Evolutionary conservation across 2,888 invertebrate species (phyloP).

Genomic region (Meteorus cinctellus): DNA sequence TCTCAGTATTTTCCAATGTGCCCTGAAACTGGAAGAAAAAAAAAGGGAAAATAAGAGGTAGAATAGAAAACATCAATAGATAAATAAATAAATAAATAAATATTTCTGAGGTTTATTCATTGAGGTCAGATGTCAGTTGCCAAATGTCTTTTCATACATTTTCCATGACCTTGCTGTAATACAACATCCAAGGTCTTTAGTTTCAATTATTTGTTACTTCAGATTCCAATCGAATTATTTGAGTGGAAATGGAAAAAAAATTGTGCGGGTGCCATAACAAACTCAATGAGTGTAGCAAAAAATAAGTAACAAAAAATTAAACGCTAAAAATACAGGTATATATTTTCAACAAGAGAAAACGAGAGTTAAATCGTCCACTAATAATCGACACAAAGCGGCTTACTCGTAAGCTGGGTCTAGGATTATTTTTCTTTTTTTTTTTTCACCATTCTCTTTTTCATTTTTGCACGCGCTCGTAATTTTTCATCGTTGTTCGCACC

Average conservation of each 20-base stretch:
- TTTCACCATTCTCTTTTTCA: not conserved
- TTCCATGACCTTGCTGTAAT: slow-evolving; percentile 3
- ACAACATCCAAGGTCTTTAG: slow-evolving; percentile 32
- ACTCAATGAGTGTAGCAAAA: not conserved
- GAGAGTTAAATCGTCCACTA: slow-evolving; percentile 21
- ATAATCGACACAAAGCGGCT: slow-evolving; percentile 29
- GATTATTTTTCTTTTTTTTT: slow-evolving; percentile 14
- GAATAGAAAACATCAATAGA: not conserved
- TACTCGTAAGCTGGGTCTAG: not conserved
- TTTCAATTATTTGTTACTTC: not conserved
- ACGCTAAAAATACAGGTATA: not conserved
- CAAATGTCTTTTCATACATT: not conserved
- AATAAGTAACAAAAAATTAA: not conserved
- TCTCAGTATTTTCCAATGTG: not conserved
- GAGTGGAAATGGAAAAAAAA: slow-evolving; percentile 8
- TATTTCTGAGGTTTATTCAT: not conserved
- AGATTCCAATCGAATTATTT: not conserved
- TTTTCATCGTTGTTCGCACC: slow-evolving; percentile 20
- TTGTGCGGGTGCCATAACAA: not conserved
- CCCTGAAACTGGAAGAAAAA: not conserved
- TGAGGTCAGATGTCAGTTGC: not conserved
- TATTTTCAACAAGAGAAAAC: not conserved
- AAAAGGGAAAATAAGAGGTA: not conserved
- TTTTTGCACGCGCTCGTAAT: slow-evolving; percentile 15
- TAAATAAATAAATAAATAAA: not conserved